Evolutionary conservation across 2,797 vertebrate species (phyloP).

Genomic region (Hemitrygon akajei): DNA sequence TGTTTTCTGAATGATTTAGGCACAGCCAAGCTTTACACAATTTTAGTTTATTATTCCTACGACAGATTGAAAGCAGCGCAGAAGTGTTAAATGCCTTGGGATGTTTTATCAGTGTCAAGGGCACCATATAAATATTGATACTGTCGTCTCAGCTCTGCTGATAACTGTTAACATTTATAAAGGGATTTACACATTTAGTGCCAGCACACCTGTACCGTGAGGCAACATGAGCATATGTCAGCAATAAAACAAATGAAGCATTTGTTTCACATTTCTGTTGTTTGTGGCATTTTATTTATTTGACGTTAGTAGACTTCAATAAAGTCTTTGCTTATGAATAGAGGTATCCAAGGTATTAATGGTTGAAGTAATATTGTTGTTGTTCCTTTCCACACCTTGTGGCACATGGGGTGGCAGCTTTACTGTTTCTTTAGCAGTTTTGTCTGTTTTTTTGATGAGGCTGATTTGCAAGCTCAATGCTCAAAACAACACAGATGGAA

Average conservation of each 20-base stretch:
- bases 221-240: not conserved
- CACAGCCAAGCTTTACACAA: not conserved
- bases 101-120: not conserved
- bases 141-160: not conserved
- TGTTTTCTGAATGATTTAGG: not conserved
- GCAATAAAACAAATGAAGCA: not conserved
- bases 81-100: not conserved
- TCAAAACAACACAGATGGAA: too few relatives aligned
- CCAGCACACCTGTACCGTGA: not conserved
- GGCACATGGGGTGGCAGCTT: too few relatives aligned
- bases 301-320: not conserved
- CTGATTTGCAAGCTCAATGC: too few relatives aligned
- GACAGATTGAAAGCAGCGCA: not conserved
- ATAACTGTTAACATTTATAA: not conserved
- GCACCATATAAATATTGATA: not conserved
- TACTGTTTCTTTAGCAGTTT: too few relatives aligned
- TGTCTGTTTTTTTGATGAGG: too few relatives aligned
- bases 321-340: not conserved
- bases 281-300: not conserved
- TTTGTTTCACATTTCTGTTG: not conserved
- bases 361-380: not conserved
- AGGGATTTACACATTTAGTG: not conserved
- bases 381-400: too few relatives aligned
- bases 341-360: not conserved
- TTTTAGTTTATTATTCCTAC: not conserved